Evolutionary conservation across 1,140 invertebrate genomes (phyloP), one percentile per base, ranked within the genome.

Genomic region (Drosophila oshimai): DNA sequence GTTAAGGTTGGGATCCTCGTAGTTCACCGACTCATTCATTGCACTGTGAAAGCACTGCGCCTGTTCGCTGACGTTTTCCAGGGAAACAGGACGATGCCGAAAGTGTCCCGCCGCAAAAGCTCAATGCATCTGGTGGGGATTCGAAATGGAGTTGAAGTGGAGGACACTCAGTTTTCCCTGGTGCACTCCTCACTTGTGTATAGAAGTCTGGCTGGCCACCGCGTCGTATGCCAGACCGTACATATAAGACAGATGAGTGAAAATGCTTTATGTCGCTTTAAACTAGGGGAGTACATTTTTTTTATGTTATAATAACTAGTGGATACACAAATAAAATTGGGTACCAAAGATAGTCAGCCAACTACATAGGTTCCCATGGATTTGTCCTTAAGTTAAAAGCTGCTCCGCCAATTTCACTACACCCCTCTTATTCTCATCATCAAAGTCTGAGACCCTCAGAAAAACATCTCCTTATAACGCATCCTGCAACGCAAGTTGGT

Each of bases 1-100:
- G 91, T 99, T 99, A 1, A 99, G 91, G 92, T 99, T 99, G 5
- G 95, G 95, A 93, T 99, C 98, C 92, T 98, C 95, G 92, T 97
- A 99, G 91, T 99, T 99, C 0, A 99, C 94, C 55, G 91, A 91
- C 62, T 95, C 93, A 90, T 94, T 92, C n/a, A 91, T 89, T 0
- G 92, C 78, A 45, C 90, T 89, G 41, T 90, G 87, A 74, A 94
- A 94, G 54, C 92, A 92, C 51, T 92, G 81, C 2, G 91, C 74
- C 74, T 93, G 96, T 86, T 98, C 95, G 75, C 96, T 97, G 0
- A 97, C 72, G 76, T 97, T 94, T 86, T 97, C 94, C 89, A 96
- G 92, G 1, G 92, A 58, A 12, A 95, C 92, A 4, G 93, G 93
- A 77, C 92, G 93, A 74, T 93, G 92, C 94, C 94, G 22, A 94